phyloP scores from a whole-genome alignment of 2,797 vertebrate genomes.

The Masticophis lateralis region DNA sequence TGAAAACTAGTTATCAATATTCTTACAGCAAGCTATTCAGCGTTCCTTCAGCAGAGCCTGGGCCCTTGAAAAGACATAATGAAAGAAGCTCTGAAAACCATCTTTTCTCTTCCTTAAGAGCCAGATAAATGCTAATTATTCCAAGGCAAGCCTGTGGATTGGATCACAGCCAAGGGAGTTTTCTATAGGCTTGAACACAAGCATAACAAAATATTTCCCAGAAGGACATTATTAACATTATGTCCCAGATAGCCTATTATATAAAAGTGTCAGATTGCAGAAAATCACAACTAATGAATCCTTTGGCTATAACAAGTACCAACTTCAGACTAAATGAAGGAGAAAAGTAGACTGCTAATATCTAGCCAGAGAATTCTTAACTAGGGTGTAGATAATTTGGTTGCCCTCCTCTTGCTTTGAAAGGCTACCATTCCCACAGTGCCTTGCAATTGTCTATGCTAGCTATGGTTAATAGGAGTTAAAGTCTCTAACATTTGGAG shows the following conservation, averaged over 20 bases:
- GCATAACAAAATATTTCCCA: background rate
- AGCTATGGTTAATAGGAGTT: background rate
- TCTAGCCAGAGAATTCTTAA: constrained; percentile 26
- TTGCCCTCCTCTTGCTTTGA: background rate
- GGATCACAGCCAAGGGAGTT: constrained; percentile 1
- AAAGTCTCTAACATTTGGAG: background rate
- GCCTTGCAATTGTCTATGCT: background rate
- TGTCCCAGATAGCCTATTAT: constrained; percentile 13
- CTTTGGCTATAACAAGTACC: constrained; percentile 14
- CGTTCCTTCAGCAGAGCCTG: background rate
- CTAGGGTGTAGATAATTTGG: background rate
- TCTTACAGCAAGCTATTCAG: constrained; percentile 13
- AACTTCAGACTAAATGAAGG: background rate
- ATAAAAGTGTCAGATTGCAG: constrained; percentile 19
- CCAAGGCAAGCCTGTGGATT: constrained; percentile 24
- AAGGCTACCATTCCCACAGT: background rate
- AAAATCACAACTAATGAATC: constrained; percentile 31
- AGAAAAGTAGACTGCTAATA: constrained; percentile 15
- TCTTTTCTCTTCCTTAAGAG: constrained; percentile 33
- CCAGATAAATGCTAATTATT: constrained; percentile 19
- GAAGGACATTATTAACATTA: constrained; percentile 32
- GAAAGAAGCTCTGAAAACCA: constrained; percentile 35
- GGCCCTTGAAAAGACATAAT: constrained; percentile 38
- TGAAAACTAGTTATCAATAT: background rate
- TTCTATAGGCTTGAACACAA: constrained; percentile 35